phyloP scores from a whole-genome alignment of 2,113 vertebrate species.

The Elgaria multicarinata region DNA sequence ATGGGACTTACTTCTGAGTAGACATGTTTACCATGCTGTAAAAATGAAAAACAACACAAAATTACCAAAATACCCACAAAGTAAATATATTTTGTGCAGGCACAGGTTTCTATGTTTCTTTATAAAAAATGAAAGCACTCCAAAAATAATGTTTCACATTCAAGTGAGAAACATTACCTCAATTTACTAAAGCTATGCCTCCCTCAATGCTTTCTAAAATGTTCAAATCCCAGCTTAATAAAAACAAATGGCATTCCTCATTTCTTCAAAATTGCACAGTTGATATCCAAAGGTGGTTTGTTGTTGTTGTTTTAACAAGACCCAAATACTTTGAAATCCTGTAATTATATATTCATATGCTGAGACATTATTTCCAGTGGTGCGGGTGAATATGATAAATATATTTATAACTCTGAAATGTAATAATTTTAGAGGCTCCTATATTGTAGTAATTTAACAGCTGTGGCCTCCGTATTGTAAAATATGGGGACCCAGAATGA shows the following conservation, averaged over 20 bases:
- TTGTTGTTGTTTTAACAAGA: conserved; percentile 70
- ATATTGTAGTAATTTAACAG: too few species aligned
- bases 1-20: too few species aligned
- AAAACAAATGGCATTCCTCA: conserved; percentile 81
- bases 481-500: conserved; percentile 38
- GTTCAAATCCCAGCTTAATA: conserved; percentile 87
- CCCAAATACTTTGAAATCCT: conserved; percentile 65
- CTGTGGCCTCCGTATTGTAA: conserved; percentile 34
- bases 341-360: conserved; percentile 70
- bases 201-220: conserved; percentile 73
- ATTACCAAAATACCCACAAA: conserved; percentile 66
- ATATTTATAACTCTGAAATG: conserved; percentile 65
- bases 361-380: conserved; percentile 33
- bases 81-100: conserved; percentile 59
- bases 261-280: conserved; percentile 76
- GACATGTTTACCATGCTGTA: neutral
- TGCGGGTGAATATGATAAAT: conserved; percentile 59
- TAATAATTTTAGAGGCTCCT: conserved; percentile 53
- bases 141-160: conserved; percentile 74
- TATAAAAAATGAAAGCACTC: conserved; percentile 64
- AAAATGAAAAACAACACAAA: conserved; percentile 57
- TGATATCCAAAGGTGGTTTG: conserved; percentile 65
- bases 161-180: conserved; percentile 75
- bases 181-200: conserved; percentile 78
- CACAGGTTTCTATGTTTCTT: conserved; percentile 60